These are phyloP conservation scores for Epistrophella euchroma DNA, from an alignment of 2,888 invertebrate species.

Conservation along the genomic window DNA sequence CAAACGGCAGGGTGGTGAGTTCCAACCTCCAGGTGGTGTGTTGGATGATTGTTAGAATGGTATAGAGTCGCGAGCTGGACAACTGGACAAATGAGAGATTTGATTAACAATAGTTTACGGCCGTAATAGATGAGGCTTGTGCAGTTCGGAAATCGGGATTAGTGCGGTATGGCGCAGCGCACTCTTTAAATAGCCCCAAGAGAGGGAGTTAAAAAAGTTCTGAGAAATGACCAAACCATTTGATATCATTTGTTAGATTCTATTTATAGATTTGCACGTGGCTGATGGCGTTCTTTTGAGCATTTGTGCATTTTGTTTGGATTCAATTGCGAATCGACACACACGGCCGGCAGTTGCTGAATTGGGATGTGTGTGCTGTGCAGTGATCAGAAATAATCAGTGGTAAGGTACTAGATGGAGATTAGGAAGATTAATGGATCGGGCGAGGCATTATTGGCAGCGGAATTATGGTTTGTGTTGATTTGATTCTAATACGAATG, in stretches of 20 bases:
- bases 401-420: conserved; percentile 10
- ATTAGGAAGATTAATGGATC: conserved; percentile 45
- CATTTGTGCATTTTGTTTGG: conserved; percentile 1
- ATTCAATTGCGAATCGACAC: conserved; percentile 34
- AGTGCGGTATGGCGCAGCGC: conserved; percentile 57
- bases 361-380: conserved; percentile 35
- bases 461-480: conserved; percentile 29
- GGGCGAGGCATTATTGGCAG: conserved; percentile 26
- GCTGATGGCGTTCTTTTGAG: conserved; percentile 32
- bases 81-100: conserved; percentile 75
- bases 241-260: conserved; percentile 72
- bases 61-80: conserved; percentile 41
- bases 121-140: conserved; percentile 57
- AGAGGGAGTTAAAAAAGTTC: conserved; percentile 50
- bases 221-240: conserved; percentile 70
- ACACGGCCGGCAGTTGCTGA: not conserved
- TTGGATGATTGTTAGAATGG: conserved; percentile 14
- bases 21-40: conserved; percentile 64
- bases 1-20: conserved; percentile 66
- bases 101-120: conserved; percentile 73
- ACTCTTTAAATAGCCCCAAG: conserved; percentile 65
- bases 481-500: conserved; percentile 26
- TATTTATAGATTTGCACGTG: conserved; percentile 68
- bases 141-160: conserved; percentile 26
- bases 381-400: conserved; percentile 61